Base-by-base conservation (phyloP, 2,888 invertebrate species). In the Pseudanteris insignis region DNA sequence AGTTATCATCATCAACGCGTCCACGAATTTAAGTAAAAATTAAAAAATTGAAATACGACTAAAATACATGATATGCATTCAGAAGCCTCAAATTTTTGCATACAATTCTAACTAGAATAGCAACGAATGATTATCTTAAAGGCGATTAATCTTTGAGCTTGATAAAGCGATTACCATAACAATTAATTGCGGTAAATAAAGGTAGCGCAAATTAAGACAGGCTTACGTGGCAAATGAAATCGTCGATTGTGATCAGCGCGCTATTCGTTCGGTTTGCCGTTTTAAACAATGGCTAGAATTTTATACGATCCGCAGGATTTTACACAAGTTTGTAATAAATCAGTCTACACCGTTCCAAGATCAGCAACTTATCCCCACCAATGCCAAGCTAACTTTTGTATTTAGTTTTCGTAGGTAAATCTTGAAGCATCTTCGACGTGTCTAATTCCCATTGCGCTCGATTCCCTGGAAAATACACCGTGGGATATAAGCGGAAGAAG, bases 351-450 rank as follows among this genome's bases (percentile, higher is more conserved):
- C 51, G 30, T 53, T 53, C 51, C 46, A 38, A 40, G 46, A 46
- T 36, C 48, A 48, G 57, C 41, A 48, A 48, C 43, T 43, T 57
- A 57, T 57, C 48, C 48, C 30, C 29, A 14, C 43, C 48, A n/a
- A n/a, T n/a, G 43, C 36, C 40, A 41, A 55, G 34, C 41, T 47
- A 55, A 55, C 55, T 47, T 55, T 47, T 55, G 55, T 55, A 57
- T 57, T 57, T 48, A 57, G 57, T 43, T 57, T 48, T 43, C 57
- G 57, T 32, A 57, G 43, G 47, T 57, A 54, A 54, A 60, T 58
- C 58, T 44, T 51, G 44, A 61, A 36, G 63, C 50, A 50, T 61
- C 61, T 61, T 55, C 51, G 54, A 38, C 53, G 48, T 48, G 57
- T 40, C 30, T 48, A 57, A 57, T 48, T 57, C 48, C 48, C 48